Evolutionary conservation across 2,113 vertebrate species (phyloP), one percentile per base, ranked within the genome.

Genomic region (Antechinus flavipes): DNA sequence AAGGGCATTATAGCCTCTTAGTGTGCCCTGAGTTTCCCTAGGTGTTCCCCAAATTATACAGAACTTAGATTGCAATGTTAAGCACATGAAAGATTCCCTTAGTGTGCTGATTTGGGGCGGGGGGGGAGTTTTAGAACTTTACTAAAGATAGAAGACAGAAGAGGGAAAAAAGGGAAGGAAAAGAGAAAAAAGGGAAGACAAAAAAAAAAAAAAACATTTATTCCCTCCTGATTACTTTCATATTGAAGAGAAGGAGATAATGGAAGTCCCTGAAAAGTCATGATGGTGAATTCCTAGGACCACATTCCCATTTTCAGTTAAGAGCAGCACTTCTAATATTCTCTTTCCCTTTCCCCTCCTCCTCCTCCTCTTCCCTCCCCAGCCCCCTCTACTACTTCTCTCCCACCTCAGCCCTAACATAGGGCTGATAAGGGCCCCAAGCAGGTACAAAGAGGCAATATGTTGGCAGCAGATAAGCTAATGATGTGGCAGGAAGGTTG

Each of bases 381-480:
- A 49, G 8, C 9, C 52, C 90, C 25, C 49, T 89, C 46, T 35
- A 25, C 61, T 42, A 53, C 42, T 24, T n/a, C 26, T 27, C 52
- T n/a, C 49, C 54, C 16, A 54, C 23, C 89, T 90, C n/a, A 93
- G 93, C 30, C 89, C 90, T 47, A 92, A 7, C 93, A 93, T 54
- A 54, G 96, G 97, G 97, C 97, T 97, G 97, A 97, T 97, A 96
- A 98, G 96, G 97, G 93, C 94, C 97, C 94, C n/a, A 92, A 97
- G 97, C 96, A 97, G 97, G 96, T 96, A 58, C 89, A 54, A 94
- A 95, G 94, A 96, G 95, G 96, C 97, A 92, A 84, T 95, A 91
- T 97, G 96, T 97, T 96, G 93, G 68, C 24, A n/a, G 93, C 89
- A 98, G 98, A 98, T 98, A 97, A 98, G 97, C 97, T 96, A 95